Base-by-base conservation (phyloP, 1,140 invertebrate genomes). In the Aphaenogaster ashmeadi region DNA sequence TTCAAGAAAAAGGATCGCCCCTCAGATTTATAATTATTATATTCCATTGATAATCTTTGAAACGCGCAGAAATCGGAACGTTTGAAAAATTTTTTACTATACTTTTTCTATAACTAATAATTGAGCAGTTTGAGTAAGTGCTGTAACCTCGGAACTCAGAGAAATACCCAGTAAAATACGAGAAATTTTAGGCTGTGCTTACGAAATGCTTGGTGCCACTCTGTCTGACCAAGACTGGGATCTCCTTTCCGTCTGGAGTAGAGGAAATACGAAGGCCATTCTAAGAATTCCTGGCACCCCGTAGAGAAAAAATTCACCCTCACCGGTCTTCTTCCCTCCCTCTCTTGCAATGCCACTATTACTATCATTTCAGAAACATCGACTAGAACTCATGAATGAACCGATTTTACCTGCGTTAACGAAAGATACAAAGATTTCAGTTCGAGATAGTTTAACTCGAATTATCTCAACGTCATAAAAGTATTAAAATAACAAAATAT, bases 211-310 rank as follows among this genome's bases (percentile, higher is more conserved):
- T 47, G 92, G 92, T 93, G 89, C 92, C 92, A 93, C 74, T 83
- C 86, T 92, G 92, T 93, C 92, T 93, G 88, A 86, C 67, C 83
- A 75, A 75, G 88, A 86, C 81, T 60, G 88, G 87, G 75, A 88
- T 91, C 89, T 74, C 87, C 27, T 27, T 27, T 27, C 87, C 74
- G 21, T 71, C 79, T 41, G 54, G 33, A 80, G 77, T 66, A 71
- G 69, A 90, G 74, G 62, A 85, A 87, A 80, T 86, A 85, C 86
- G 90, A 92, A 88, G 88, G 75, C 72, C 72, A 72, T 91, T 88
- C 91, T 64, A 89, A 92, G 90, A 93, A 93, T 93, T 93, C 92
- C 67, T 92, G 92, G 86, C 92, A 90, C 88, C 92, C 89, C 83
- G 88, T 83, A 60, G 91, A 44, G 91, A 86, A n/a, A 62, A 44